Conservation (phyloP, 2,113 vertebrate species). For the Vulpes lagopus region DNA sequence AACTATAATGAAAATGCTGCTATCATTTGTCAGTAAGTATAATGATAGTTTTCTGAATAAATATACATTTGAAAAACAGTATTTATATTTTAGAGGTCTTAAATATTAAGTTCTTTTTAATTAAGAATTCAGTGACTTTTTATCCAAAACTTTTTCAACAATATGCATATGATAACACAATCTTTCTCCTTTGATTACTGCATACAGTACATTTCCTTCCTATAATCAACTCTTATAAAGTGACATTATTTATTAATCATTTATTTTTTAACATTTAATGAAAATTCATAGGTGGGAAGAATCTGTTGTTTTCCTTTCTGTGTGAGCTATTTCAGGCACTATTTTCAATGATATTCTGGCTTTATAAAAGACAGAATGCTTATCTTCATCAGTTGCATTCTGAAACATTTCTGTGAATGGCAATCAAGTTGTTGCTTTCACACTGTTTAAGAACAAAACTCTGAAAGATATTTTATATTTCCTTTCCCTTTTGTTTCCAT, state of each 20-base stretch:
- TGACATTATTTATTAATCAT: background rate
- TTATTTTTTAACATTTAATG: background rate
- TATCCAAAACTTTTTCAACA: background rate
- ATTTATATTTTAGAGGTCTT: background rate
- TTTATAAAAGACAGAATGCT: background rate
- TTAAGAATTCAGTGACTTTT: slow-evolving; percentile 26
- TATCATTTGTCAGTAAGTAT: background rate
- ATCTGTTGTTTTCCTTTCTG: background rate
- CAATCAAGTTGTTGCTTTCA: background rate
- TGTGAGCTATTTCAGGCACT: background rate
- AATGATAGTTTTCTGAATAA: background rate
- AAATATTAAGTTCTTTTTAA: background rate
- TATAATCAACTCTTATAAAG: background rate
- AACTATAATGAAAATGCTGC: background rate
- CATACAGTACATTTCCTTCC: background rate
- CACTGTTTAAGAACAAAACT: background rate
- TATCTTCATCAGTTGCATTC: background rate
- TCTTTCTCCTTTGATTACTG: background rate
- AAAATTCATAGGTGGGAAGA: background rate
- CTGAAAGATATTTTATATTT: background rate
- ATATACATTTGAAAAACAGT: background rate
- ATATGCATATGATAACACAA: background rate
- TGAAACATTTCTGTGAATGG: background rate
- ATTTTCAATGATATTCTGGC: background rate
- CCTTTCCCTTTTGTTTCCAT: background rate